Base-by-base conservation (phyloP, 2,113 vertebrate genomes). In the Sterna hirundo region DNA sequence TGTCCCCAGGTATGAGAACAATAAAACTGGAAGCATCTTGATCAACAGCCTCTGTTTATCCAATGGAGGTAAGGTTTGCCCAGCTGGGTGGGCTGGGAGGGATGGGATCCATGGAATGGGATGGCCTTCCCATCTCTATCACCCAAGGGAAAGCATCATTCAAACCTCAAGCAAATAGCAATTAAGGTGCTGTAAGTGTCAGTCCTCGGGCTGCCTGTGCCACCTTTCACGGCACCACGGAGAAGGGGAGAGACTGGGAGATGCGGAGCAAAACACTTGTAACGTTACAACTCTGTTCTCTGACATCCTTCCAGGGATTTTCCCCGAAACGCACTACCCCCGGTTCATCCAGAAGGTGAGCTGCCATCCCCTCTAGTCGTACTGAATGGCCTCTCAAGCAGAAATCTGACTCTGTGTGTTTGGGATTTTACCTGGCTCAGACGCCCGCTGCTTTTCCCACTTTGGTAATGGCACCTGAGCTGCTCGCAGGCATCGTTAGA, bases 41-140 rank as follows among this genome's bases (percentile, higher is more conserved):
- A 98, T 99, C 80, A 99, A 99, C 96, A 99, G 99, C 92, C 98
- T 99, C 65, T 99, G 99, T 90, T 98, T 99, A 30, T 99, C 99
- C 47, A 99, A 99, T 1, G 99, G 99, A 99, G 99, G 99, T 99
- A 96, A 93, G 46, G 26, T 10, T 16, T 38, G 47, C 14, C 30
- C 0, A 0, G 60, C 1, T 2, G 5, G 7, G 5, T 18, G 47
- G 51, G 42, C 13, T 60, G 69, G 52, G 58, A 32, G 47, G 74
- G 36, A 15, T 54, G n/a, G 17, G 27, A 83, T 34, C 42, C 44
- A 12, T 10, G 19, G 51, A 70, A 11, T 0, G 7, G 17, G 47
- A 9, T 70, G 54, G 17, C 18, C 11, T 64, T 54, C 70, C 54
- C 3, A 0, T 12, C 54, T 57, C 81, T 61, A 29, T 25, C 55